A percentile compares a stretch with the other conserved stretches of the same genome.
These are phyloP conservation scores for Brenthis daphne DNA, from an alignment of 2,888 invertebrate genomes.

Conservation along the genomic window DNA sequence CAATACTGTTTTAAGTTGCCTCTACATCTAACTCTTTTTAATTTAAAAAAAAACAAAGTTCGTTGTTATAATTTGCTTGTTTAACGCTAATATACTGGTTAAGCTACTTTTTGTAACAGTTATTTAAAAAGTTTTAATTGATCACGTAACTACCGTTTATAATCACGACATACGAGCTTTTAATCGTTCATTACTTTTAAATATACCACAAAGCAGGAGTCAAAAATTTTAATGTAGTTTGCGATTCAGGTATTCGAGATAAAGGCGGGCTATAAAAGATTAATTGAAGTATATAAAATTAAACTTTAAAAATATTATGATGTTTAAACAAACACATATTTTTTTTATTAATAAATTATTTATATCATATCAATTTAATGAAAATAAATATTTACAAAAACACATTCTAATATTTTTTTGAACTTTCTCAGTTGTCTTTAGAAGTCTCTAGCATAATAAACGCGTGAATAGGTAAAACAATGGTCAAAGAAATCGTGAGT, in stretches of 20 bases:
- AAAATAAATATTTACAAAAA: too few species aligned
- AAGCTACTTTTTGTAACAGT: constrained; percentile 10
- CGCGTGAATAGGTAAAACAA: constrained; percentile 12
- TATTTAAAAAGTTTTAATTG: constrained; percentile 30
- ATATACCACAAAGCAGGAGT: constrained; percentile 32
- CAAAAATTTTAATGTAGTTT: constrained; percentile 26
- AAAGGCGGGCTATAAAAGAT: constrained; percentile 26
- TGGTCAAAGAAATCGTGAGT: constrained; percentile 50
- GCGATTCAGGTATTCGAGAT: constrained; percentile 30
- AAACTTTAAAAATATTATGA: background rate
- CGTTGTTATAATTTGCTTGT: background rate
- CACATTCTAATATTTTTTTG: too few species aligned
- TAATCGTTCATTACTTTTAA: constrained; percentile 30
- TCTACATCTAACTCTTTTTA: too few species aligned
- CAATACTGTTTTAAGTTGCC: background rate
- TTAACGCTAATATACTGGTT: background rate
- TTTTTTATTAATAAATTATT: background rate
- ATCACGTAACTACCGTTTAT: constrained; percentile 20
- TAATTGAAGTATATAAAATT: constrained; percentile 16
- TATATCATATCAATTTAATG: background rate
- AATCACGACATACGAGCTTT: constrained; percentile 28
- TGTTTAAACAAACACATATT: background rate
- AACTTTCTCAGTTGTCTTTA: too few species aligned
- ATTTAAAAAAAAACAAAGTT: background rate
- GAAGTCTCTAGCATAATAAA: background rate